Evolutionary conservation across 1,140 invertebrate genomes (phyloP).

Genomic region (Eubasilissa regina): DNA sequence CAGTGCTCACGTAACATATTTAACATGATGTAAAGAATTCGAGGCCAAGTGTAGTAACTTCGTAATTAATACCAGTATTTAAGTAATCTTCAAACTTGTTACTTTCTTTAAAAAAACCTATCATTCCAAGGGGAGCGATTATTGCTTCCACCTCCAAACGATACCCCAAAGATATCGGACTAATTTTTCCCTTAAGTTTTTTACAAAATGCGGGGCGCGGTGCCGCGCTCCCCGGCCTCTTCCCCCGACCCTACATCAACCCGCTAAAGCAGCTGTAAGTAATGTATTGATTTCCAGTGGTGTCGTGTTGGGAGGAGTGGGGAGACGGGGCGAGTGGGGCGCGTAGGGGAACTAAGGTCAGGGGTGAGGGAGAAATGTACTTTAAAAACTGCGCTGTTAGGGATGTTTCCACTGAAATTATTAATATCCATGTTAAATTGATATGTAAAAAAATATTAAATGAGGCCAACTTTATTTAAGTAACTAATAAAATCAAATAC

Average conservation of each 20-base stretch:
- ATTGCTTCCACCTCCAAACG: background rate
- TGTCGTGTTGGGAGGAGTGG: slow-evolving; percentile 47
- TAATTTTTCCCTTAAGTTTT: slow-evolving; percentile 15
- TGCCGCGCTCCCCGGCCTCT: slow-evolving; percentile 11
- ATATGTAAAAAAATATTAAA: too few relatives aligned
- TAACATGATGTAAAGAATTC: too few relatives aligned
- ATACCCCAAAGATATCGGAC: background rate
- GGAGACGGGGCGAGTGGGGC: slow-evolving; percentile 9
- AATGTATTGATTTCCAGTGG: slow-evolving; percentile 60
- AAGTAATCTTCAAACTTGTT: too few relatives aligned
- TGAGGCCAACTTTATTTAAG: too few relatives aligned
- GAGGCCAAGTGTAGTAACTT: too few relatives aligned
- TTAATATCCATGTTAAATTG: too few relatives aligned
- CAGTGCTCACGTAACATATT: too few relatives aligned
- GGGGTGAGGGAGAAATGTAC: slow-evolving; percentile 40
- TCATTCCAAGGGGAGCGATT: too few relatives aligned
- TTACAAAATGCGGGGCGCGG: background rate
- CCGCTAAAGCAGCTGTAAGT: slow-evolving; percentile 59
- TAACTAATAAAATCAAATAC: too few relatives aligned
- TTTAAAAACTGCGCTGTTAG: background rate
- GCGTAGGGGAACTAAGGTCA: slow-evolving; percentile 51
- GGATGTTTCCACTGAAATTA: background rate
- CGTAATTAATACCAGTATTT: too few relatives aligned
- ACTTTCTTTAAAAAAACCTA: too few relatives aligned
- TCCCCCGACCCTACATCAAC: slow-evolving; percentile 25